Evolutionary conservation across 2,797 vertebrate species (phyloP).

Genomic region (Balearica regulorum): DNA sequence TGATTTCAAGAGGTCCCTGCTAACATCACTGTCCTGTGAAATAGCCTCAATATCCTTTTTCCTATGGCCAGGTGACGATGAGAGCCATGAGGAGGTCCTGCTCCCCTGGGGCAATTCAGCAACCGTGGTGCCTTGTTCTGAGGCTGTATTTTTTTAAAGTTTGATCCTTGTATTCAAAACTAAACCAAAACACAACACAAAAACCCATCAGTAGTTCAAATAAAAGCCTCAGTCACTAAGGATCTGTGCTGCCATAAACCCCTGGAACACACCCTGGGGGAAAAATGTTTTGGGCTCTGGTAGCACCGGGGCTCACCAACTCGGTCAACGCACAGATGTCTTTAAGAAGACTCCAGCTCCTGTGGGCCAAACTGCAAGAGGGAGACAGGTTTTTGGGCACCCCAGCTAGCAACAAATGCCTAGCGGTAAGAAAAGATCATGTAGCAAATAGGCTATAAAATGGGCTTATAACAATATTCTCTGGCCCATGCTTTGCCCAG

Average conservation of each 20-base stretch:
- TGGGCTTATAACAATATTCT: not conserved
- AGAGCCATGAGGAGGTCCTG: not conserved
- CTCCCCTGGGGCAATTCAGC: not conserved
- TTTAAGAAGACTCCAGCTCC: not conserved
- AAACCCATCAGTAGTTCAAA: not conserved
- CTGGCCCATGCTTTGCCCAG: not conserved
- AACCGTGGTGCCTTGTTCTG: not conserved
- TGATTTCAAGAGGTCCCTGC: not conserved
- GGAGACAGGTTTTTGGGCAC: not conserved
- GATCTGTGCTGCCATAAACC: no score
- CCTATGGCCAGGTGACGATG: rapidly evolving
- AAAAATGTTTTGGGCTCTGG: not conserved
- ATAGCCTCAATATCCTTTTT: not conserved
- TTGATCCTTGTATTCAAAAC: not conserved
- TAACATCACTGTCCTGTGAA: not conserved
- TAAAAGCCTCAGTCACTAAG: not conserved
- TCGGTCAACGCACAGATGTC: not conserved
- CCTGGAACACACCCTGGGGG: not conserved
- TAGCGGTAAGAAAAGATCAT: not conserved
- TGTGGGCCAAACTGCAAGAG: rapidly evolving
- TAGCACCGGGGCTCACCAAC: not conserved
- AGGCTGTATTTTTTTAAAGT: not conserved
- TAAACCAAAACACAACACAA: no score
- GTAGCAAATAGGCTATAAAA: not conserved
- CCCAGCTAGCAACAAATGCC: not conserved